Base-by-base conservation (phyloP, 2,888 invertebrate genomes). In the Epistrophella euchroma region DNA sequence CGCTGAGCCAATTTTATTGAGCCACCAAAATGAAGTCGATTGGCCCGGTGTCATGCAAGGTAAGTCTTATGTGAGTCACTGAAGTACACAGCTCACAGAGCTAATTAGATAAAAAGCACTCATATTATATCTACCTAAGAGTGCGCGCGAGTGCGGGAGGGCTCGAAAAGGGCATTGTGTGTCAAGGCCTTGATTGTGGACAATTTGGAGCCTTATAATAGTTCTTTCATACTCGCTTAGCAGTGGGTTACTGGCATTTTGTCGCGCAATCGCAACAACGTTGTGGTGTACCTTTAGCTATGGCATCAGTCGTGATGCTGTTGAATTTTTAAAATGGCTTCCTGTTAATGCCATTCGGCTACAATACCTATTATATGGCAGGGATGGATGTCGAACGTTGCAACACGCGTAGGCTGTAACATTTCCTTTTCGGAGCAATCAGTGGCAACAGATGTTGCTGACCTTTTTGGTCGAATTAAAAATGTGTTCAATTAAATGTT, bases 81-180 rank as follows among this genome's bases (percentile, higher is more conserved):
- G 68, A 25, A 55, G 78, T 66, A n/a, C n/a, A n/a, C n/a, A 43
- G 70, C 72, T 71, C 45, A 66, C 45, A 40, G 22, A 71, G 84
- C 81, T 85, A 85, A 85, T 85, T 85, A 85, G 76, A 76, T 73
- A 76, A 85, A 85, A 85, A 70, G 11, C 68, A 56, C 76, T 85
- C 75, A 66, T 35, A 64, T 66, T 40, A 40, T 60, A 40, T 6
- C n/a, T n/a, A 13, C 37, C 35, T 25, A 50, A 37, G 2, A 40
- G 15, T 4, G 22, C 9, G 55, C 19, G 15, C 37, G 56, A 55
- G 40, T 37, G 68, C 37, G 19, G 66, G 52, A 37, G 52, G 43
- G 19, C 40, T 64, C 10, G 22, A 19, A 82, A 83, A 83, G 81
- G 81, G 73, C 68, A 76, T 81, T 72, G 58, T 76, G 73, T 85